Percentiles rank a stretch among this genome's conserved stretches.
phyloP scores from a whole-genome alignment of 2,888 invertebrate genomes.

The Leucophenga maculata region DNA sequence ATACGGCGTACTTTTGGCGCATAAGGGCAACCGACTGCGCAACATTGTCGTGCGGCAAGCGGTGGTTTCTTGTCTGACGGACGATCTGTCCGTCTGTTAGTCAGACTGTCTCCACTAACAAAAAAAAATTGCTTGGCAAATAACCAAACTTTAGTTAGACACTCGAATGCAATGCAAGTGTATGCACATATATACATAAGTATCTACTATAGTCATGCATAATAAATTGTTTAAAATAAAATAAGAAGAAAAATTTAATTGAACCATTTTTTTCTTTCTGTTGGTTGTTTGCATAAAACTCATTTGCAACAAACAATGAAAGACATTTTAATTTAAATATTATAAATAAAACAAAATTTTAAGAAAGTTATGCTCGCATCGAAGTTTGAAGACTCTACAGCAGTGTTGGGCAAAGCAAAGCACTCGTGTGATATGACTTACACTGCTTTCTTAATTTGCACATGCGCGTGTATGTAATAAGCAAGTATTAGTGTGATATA shows the following conservation, averaged over 20 bases:
- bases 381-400: too few relatives aligned
- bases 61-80: neutral
- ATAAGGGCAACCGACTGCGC: neutral
- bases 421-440: too few relatives aligned
- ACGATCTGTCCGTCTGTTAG: neutral
- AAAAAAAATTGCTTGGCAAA: conserved; percentile 18
- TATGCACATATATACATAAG: neutral
- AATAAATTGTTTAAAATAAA: neutral
- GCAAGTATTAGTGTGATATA: too few relatives aligned
- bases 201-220: neutral
- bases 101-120: conserved; percentile 15
- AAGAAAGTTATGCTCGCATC: too few relatives aligned
- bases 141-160: conserved; percentile 18
- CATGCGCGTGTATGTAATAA: too few relatives aligned
- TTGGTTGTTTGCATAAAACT: conserved; percentile 13
- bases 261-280: neutral
- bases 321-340: conserved; percentile 23
- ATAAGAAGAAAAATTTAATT: neutral
- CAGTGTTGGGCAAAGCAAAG: too few relatives aligned
- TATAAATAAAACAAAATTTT: neutral
- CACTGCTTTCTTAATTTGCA: too few relatives aligned
- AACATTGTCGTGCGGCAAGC: neutral
- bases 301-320: conserved; percentile 11
- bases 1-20: neutral
- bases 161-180: neutral